These are phyloP conservation scores for Phorcus lineatus DNA, from an alignment of 2,888 invertebrate species.

Conservation along the genomic window DNA sequence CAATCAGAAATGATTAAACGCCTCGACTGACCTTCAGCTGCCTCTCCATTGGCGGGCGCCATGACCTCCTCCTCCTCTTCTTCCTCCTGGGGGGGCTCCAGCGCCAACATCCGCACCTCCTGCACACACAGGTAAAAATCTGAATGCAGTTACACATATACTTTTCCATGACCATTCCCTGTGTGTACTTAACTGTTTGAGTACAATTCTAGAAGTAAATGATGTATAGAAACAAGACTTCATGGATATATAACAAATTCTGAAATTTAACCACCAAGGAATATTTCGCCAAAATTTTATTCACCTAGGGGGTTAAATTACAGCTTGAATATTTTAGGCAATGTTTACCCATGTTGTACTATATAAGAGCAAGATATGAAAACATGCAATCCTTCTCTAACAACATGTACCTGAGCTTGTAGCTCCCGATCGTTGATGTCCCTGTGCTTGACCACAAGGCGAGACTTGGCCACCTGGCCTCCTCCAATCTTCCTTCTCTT, in stretches of 20 bases:
- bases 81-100: slow-evolving; percentile 88
- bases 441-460: slow-evolving; percentile 92
- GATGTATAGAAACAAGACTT: no score
- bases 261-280: no score
- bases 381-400: no score
- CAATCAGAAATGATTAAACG: no score
- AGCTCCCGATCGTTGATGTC: slow-evolving; percentile 90
- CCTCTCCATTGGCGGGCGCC: slow-evolving; percentile 29
- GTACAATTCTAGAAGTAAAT: no score
- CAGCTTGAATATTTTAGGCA: no score
- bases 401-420: slow-evolving; percentile 82
- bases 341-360: no score
- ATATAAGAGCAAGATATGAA: no score
- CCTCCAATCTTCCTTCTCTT: slow-evolving; percentile 88
- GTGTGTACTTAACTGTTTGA: not conserved
- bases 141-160: not conserved
- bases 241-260: no score
- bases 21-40: not conserved
- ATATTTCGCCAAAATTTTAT: no score
- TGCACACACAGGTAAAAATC: slow-evolving; percentile 38
- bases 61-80: slow-evolving; percentile 79
- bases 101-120: slow-evolving; percentile 84
- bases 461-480: slow-evolving; percentile 81
- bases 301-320: no score
- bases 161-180: not conserved